Evolutionary conservation across 2,113 vertebrate species (phyloP), one percentile per base, ranked within the genome.

Genomic region (Scophthalmus maximus): DNA sequence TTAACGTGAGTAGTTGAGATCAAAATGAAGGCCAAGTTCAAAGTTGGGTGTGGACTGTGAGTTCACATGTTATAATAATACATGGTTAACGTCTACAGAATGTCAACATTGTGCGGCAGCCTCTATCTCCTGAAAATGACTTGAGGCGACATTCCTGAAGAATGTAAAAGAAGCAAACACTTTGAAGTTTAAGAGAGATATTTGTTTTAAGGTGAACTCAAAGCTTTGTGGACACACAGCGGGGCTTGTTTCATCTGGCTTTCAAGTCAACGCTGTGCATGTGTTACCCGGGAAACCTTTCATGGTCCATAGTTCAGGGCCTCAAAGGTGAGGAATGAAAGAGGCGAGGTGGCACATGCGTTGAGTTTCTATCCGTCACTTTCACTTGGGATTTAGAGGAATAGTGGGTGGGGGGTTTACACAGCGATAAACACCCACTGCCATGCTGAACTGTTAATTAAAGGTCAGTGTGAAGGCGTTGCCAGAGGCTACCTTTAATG

Each of bases 211-310:
- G 56, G 46, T 27, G 47, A 25, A 40, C 42, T 34, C 46, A 34
- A 46, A 36, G 73, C 34, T 46, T 44, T 40, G 49, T 32, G 27
- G 63, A 23, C 32, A 51, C 47, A 44, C 38, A 38, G 66, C 52
- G 30, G 8, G 4, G 2, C 55, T 80, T 59, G 47, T 75, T 73
- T 73, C 57, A 25, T 81, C 42, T 18, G 27, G 12, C 76, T 76
- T 73, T 79, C 51, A 71, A 82, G 72, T 74, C 65, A 27, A 70
- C 60, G 72, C 72, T 22, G 55, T 6, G 49, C 36, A 49, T 18
- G 62, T 29, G 81, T 85, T 72, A n/a, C 82, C 69, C 46, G 1
- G 82, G 85, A 75, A 87, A 87, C 85, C 82, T 78, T 82, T 87
- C 79, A 80, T 74, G 64, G n/a, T 27, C 20, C 15, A 1, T 20